Evolutionary conservation across 2,797 vertebrate species (phyloP).

Genomic region (Gambusia yucatana): DNA sequence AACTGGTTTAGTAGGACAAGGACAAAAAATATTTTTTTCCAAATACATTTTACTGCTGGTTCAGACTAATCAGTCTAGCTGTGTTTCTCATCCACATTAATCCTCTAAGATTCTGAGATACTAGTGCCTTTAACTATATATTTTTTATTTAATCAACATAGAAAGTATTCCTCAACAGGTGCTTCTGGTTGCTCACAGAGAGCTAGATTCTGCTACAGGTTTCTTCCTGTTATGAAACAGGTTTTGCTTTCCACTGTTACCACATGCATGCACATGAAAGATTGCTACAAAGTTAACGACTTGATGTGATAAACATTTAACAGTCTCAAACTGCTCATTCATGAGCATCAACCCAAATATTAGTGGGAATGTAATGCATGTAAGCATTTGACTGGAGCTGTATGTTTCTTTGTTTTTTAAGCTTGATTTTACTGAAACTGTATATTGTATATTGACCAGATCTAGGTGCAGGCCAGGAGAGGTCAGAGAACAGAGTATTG

Average conservation of each 20-base stretch:
- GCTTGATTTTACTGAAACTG: constrained; percentile 7
- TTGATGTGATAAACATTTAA: background rate
- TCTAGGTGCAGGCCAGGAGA: constrained; percentile 44
- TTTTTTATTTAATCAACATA: background rate
- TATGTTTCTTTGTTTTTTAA: background rate
- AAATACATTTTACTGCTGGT: background rate
- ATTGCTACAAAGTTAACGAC: background rate
- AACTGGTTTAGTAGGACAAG: background rate
- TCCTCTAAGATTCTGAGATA: too few species aligned
- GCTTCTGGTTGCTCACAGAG: too few species aligned
- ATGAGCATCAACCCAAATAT: background rate
- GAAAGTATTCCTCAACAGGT: background rate
- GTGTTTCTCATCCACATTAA: background rate
- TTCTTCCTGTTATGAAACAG: background rate
- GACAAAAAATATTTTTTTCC: background rate
- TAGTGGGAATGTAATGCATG: background rate
- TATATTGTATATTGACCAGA: constrained; percentile 18
- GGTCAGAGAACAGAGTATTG: constrained; percentile 59
- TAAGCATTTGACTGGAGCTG: background rate
- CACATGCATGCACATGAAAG: background rate
- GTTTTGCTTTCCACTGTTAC: background rate
- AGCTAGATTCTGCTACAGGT: background rate
- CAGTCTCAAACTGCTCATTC: background rate
- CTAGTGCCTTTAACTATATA: too few species aligned
- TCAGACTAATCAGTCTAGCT: background rate